Conservation (phyloP, 2,113 vertebrate genomes). For the Picathartes gymnocephalus region DNA sequence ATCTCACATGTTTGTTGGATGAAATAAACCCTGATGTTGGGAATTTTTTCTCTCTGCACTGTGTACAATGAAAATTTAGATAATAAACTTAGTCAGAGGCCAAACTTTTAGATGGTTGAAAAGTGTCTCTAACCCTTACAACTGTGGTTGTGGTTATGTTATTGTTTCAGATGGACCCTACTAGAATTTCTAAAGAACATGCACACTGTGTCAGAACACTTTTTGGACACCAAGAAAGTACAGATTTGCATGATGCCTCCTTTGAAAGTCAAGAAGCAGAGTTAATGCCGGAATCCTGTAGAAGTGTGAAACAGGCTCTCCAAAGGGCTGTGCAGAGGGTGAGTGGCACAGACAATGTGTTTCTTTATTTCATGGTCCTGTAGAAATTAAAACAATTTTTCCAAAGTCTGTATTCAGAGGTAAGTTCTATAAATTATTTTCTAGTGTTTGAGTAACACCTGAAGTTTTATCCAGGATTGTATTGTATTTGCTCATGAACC, state of each 20-base stretch:
- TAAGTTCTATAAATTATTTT: neutral
- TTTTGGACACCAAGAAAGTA: conserved; percentile 66
- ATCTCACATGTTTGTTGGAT: neutral
- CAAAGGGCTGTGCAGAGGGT: conserved; percentile 74
- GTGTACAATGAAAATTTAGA: neutral
- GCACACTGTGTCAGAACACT: conserved; percentile 73
- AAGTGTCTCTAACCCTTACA: neutral
- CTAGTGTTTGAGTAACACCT: neutral
- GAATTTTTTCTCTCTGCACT: neutral
- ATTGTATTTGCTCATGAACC: neutral
- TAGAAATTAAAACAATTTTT: neutral
- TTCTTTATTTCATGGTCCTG: neutral
- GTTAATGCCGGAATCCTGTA: conserved; percentile 73
- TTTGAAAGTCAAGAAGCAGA: conserved; percentile 67
- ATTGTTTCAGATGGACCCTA: conserved; percentile 75
- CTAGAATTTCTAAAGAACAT: conserved; percentile 75
- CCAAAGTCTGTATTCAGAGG: neutral
- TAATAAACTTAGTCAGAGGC: neutral
- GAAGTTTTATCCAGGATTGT: neutral
- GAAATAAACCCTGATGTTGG: neutral
- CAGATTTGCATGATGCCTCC: conserved; percentile 63
- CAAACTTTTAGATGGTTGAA: neutral
- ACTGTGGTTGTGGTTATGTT: neutral
- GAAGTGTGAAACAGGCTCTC: conserved; percentile 73
- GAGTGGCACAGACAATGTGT: neutral